Base-by-base conservation (phyloP, 1,140 invertebrate species). In the Drosophila tropicalis region DNA sequence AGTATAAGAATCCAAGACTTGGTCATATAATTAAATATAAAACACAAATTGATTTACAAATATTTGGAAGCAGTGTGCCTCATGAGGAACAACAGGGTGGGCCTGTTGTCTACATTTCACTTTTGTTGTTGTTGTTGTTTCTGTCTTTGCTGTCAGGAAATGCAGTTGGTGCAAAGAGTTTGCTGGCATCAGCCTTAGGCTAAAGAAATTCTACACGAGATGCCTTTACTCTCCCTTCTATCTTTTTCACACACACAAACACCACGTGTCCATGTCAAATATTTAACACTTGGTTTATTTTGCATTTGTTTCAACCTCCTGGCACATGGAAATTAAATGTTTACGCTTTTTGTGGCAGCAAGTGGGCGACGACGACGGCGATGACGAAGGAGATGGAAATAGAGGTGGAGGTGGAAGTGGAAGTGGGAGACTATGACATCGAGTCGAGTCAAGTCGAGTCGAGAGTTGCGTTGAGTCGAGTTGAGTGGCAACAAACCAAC, bases 281-380 rank as follows among this genome's bases (percentile, higher is more conserved):
- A 87, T 87, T 87, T 87, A 87, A 87, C 84, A 87, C 84, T 87
- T 89, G 76, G 83, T 89, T 85, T 85, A 81, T 72, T 85, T 78
- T 85, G 68, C 81, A 71, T 65, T 86, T 81, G 74, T 56, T 72
- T 67, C 72, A 58, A 56, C 66, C 66, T 62, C 69, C 56, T 76
- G 76, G 66, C 76, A 82, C 70, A 77, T 87, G 84, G 79, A 87
- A 87, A 87, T 87, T 89, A 87, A 87, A 87, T 87, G 84, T 87
- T 87, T 87, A 87, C 84, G 84, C 84, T 82, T 89, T 80, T 89
- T 87, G 77, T 87, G 84, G 72, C 84, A 79, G 80, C 79, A 76
- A 86, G 81, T 85, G 81, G 78, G 81, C 81, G 81, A 67, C 54
- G 55, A 44, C 39, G 41, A 47, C 51, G 19, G 29, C 63, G 32